These are phyloP conservation scores for Antechinus flavipes DNA, from an alignment of 2,113 vertebrate genomes.

Conservation along the genomic window DNA sequence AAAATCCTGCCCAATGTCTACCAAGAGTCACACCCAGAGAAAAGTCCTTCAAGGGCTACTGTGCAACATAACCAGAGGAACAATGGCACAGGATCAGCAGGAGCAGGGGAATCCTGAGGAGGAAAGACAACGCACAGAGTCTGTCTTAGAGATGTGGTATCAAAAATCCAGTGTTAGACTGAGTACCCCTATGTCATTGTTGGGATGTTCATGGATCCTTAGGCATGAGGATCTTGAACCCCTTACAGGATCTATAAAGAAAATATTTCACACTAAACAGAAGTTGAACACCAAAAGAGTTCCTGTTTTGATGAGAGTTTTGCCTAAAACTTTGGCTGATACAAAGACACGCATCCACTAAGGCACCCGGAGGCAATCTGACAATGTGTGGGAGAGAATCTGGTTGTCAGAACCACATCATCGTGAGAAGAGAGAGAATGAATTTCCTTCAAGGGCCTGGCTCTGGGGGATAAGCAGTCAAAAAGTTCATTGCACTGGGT, in stretches of 20 bases:
- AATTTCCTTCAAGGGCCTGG: slow-evolving; percentile 92
- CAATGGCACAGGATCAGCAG: slow-evolving; percentile 67
- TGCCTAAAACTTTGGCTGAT: slow-evolving; percentile 98
- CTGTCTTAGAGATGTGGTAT: not conserved
- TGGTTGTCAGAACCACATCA: slow-evolving; percentile 96
- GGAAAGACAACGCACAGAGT: not conserved
- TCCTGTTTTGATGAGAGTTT: slow-evolving; percentile 66
- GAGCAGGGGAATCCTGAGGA: slow-evolving; percentile 64
- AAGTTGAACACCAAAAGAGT: slow-evolving; percentile 65
- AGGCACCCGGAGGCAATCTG: slow-evolving; percentile 99
- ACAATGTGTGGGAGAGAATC: slow-evolving; percentile 85
- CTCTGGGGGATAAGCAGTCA: slow-evolving; percentile 95
- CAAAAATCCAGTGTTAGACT: slow-evolving; percentile 13
- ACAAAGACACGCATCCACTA: slow-evolving; percentile 96
- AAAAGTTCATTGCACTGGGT: slow-evolving; percentile 93
- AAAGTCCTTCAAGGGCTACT: slow-evolving; percentile 49
- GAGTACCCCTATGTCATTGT: slow-evolving; percentile 23
- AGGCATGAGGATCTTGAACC: slow-evolving; percentile 68
- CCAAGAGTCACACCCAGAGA: slow-evolving; percentile 48
- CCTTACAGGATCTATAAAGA: slow-evolving; percentile 67
- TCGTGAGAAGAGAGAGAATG: slow-evolving; percentile 98
- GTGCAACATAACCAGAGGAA: not conserved
- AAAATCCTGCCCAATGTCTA: slow-evolving; percentile 42
- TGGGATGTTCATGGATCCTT: slow-evolving; percentile 47
- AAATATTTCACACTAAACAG: slow-evolving; percentile 79